Evolutionary conservation across 1,140 invertebrate genomes (phyloP), one percentile per base, ranked within the genome.

Genomic region (Drosophila aff.): DNA sequence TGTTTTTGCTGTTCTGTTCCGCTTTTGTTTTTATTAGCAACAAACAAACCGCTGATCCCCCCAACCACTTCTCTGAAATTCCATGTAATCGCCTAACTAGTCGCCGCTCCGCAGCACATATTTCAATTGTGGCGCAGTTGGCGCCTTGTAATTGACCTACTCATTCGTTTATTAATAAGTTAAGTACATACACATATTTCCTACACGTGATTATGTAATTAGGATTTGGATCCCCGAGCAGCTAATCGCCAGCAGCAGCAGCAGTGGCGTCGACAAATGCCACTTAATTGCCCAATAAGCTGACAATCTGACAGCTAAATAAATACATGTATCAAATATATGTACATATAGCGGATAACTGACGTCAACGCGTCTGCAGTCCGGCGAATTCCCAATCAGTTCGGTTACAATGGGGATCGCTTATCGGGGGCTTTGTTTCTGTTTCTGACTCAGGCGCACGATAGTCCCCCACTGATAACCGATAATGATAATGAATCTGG

Each of bases 361-460:
- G 83, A 87, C 83, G 83, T 87, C 83, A 87, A 89, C 55, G 60
- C 55, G 77, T 79, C 76, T 79, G 61, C 68, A 58, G 26, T 18
- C 46, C 44, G 38, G 26, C 31, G 15, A 69, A 71, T 68, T 71
- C 49, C 40, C 47, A 73, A 74, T 74, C 71, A 41, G 31, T 71
- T 59, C 4, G 28, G 13, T 72, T 72, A 59, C 69, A 59, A 33
- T 43, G 50, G 67, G 52, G 66, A 52, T 52, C 53, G 68, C 67
- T 73, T 73, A 73, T 73, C 69, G 67, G 38, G 28, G 38, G 67
- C 55, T 44, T 61, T 61, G 67, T 61, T 52, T 73, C 68, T 61
- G 67, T 61, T 52, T 73, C 68, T 74, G 71, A 74, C 53, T 74
- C 71, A 74, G 67, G 28, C 69, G 13, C 44, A 60, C 69, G 69